Evolutionary conservation across 2,888 invertebrate genomes (phyloP), one percentile per base, ranked within the genome.

Genomic region (Rhorus exstirpatorius): DNA sequence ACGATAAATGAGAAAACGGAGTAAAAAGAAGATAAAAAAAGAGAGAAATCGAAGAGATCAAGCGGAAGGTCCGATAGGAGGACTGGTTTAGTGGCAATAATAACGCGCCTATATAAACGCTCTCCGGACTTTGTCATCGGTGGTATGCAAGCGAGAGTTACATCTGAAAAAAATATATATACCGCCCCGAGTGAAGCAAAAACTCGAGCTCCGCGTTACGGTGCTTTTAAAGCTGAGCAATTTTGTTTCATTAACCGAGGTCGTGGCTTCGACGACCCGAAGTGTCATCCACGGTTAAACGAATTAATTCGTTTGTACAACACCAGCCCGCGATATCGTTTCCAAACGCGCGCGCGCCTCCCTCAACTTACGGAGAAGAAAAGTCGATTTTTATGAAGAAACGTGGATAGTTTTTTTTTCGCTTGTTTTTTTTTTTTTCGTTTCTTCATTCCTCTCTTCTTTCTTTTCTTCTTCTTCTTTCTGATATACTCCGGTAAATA

Each of bases 231-330:
- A 55, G 60, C 61, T 60, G 85, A 84, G 76, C 89, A 89, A 88
- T 89, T 88, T 85, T 82, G 82, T 84, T 86, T 89, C 86, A 83
- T 90, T 88, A 89, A 81, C 46, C 72, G 84, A 85, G 89, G 89
- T 82, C 79, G 88, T 85, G 85, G 85, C 86, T 84, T 83, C 67
- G 58, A 79, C 84, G 89, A 90, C 89, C 89, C 81, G 78, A 53
- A 81, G 86, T 87, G 86, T 86, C 84, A 76, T 76, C 46, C 55
- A 58, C 83, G 85, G 83, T 83, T 87, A 89, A 90, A 87, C 86
- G 86, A 87, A 88, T 89, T 89, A 89, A 90, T 83, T 85, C 79
- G 80, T 86, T 86, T 83, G 79, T 44, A 19, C 38, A 8, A 4
- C 3, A 4, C 7, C 51, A 8, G 21, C n/a, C 19, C 51, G 8